Conservation (phyloP, 1,140 invertebrate species). For the Chironomus striatipennis region DNA sequence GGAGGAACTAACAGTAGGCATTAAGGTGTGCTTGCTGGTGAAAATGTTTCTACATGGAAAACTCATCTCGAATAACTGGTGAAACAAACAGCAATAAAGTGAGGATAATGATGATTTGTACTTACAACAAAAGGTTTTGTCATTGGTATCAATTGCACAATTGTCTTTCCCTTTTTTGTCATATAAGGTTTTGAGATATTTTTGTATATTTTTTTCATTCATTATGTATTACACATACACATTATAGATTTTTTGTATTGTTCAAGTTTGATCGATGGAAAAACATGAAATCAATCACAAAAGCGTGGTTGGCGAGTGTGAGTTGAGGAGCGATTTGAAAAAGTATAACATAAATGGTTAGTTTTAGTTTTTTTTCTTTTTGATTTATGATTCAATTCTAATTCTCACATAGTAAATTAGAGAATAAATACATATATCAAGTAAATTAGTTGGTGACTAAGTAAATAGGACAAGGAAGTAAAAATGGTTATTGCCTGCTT, state of each 20-base stretch:
- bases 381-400: too few species aligned
- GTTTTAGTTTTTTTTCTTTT: neutral
- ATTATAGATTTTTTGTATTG: too few species aligned
- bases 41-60: neutral
- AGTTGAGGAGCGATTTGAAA: neutral
- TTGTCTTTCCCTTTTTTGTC: slow-evolving; percentile 3
- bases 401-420: too few species aligned
- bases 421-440: too few species aligned
- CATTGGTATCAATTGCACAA: slow-evolving; percentile 23
- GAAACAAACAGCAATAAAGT: neutral
- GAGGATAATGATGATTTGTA: neutral
- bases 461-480: too few species aligned
- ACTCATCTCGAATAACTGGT: neutral
- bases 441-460: too few species aligned
- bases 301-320: neutral
- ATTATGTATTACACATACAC: too few species aligned
- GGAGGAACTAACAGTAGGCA: neutral
- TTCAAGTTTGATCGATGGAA: slow-evolving; percentile 1
- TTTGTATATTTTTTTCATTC: too few species aligned
- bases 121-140: slow-evolving; percentile 22
- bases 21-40: neutral
- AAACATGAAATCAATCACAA: neutral
- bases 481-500: too few species aligned
- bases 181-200: neutral
- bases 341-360: neutral